A percentile compares a stretch with the other conserved stretches of the same genome.
These are phyloP conservation scores for Microplitis demolitor DNA, from an alignment of 1,140 invertebrate species.

Conservation along the genomic window DNA sequence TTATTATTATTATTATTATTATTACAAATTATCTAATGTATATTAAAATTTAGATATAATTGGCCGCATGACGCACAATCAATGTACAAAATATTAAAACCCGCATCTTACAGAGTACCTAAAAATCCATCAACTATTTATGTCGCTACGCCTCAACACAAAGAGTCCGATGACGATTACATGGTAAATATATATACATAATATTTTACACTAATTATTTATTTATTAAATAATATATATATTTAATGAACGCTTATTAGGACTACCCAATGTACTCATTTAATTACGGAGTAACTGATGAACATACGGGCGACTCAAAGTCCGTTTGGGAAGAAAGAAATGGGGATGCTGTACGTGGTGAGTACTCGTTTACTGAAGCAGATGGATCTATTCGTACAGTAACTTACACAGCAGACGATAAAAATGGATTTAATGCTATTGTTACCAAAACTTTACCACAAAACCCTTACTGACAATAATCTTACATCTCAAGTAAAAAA, in stretches of 20 bases:
- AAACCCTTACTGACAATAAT: conserved; percentile 12
- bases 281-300: conserved; percentile 65
- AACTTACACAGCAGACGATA: conserved; percentile 74
- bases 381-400: conserved; percentile 68
- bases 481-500: conserved; percentile 21
- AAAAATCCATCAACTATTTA: no score
- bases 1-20: no score
- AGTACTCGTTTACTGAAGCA: conserved; percentile 66
- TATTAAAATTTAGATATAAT: no score
- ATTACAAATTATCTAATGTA: no score
- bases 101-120: no score
- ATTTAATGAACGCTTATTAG: conserved; percentile 37
- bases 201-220: background rate
- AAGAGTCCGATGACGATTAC: background rate
- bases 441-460: conserved; percentile 45
- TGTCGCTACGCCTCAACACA: no score
- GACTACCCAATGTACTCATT: conserved; percentile 63
- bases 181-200: background rate
- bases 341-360: conserved; percentile 66
- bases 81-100: no score
- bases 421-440: conserved; percentile 66
- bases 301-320: conserved; percentile 64
- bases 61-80: no score
- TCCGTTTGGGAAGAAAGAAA: conserved; percentile 61
- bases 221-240: background rate